Evolutionary conservation across 2,888 invertebrate species (phyloP), one percentile per base, ranked within the genome.

Genomic region (Lepidochrysops patricia): DNA sequence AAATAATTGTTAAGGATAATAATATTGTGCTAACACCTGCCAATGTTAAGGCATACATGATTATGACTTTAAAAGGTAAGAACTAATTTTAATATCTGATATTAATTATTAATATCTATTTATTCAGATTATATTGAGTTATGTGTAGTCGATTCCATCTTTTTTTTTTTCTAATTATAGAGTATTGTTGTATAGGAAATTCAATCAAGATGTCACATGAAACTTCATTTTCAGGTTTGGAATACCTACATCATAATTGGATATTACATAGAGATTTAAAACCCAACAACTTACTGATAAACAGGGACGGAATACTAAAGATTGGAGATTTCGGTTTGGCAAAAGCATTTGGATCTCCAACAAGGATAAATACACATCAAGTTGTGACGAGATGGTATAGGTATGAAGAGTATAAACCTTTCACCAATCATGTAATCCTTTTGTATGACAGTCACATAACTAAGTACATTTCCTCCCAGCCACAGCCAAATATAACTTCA

Each of bases 311-410:
- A 4, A 91, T 98, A 23, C 85, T 99, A 4, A 99, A 99, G 89
- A 95, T 99, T 72, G 99, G 98, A 65, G 99, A 99, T 92, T 99
- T 99, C 91, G 99, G 99, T 77, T 90, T 99, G 65, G 99, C 99
- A 0, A 98, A 98, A 77, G 95, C 96, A 73, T 99, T 94, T 89
- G 99, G 99, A 0, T 98, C 99, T 0, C 99, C 99, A 2, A 97
- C 95, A 73, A 92, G 99, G 73, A 91, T 97, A 69, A 98, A 98
- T 77, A 99, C 99, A 2, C 98, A 99, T 91, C 98, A 99, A 88
- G 98, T 98, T 52, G 98, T 98, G 0, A 98, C 98, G 1, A 90
- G 97, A 64, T 97, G 97, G 97, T 97, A 97, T 79, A 93, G 97
- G 91, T 94, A 84, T 72, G 68, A 49, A 4, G 23, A n/a, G n/a